Evolutionary conservation across 1,140 invertebrate genomes (phyloP).

Genomic region (Bombus pascuorum): DNA sequence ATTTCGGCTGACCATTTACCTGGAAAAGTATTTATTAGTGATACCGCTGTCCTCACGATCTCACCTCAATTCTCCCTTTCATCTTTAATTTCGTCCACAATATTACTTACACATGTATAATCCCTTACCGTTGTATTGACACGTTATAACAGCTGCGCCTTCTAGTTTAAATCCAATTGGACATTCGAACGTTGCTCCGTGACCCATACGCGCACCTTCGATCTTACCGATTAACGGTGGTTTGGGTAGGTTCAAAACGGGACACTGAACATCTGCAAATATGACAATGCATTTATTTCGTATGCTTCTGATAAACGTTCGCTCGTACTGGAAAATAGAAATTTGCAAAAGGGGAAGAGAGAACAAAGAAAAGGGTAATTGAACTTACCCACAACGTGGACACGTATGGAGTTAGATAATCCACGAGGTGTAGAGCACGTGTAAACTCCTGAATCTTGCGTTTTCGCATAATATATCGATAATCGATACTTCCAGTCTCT

Average conservation of each 20-base stretch:
- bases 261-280: conserved; percentile 85
- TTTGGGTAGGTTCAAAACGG: conserved; percentile 79
- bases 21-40: conserved; percentile 70
- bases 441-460: conserved; percentile 91
- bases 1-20: conserved; percentile 89
- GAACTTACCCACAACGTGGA: conserved; percentile 89
- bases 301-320: background rate
- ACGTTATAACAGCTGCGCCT: conserved; percentile 87
- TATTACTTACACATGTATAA: background rate
- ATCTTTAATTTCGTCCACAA: background rate
- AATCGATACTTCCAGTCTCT: conserved; percentile 91
- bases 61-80: background rate
- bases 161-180: conserved; percentile 88
- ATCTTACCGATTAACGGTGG: conserved; percentile 84
- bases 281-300: too few relatives aligned
- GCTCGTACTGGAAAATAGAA: too few relatives aligned
- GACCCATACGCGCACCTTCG: conserved; percentile 87
- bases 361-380: background rate
- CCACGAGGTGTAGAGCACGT: conserved; percentile 92
- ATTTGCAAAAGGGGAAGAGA: too few relatives aligned
- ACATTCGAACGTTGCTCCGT: conserved; percentile 87
- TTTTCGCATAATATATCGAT: conserved; percentile 91
- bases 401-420: conserved; percentile 89
- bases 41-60: too few relatives aligned
- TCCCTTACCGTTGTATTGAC: conserved; percentile 87